Percentiles rank a stretch among this genome's conserved stretches.
Conservation (phyloP, 2,888 invertebrate species). For the Eustalomyia histrio region DNA sequence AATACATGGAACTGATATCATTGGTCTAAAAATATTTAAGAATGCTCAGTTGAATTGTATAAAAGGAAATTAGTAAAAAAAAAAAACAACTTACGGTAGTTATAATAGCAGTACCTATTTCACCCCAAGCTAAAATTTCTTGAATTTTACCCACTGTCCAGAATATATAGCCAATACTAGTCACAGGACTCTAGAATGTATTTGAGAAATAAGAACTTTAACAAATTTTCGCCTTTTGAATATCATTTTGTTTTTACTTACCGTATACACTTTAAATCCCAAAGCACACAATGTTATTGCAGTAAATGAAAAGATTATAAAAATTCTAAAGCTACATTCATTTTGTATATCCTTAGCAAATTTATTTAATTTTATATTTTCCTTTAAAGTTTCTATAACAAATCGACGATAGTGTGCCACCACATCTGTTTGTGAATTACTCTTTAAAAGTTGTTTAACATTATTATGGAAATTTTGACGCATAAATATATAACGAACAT, state of each 20-base stretch:
- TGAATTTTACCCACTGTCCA: conserved; percentile 72
- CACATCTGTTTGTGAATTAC: conserved; percentile 41
- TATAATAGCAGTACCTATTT: conserved; percentile 70
- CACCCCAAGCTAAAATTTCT: conserved; percentile 70
- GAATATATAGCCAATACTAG: conserved; percentile 66
- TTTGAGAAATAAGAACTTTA: too few relatives aligned
- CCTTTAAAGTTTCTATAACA: conserved; percentile 65
- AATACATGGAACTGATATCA: conserved; percentile 71
- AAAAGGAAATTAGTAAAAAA: neutral
- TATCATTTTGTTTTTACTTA: conserved; percentile 24
- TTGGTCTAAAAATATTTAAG: conserved; percentile 67
- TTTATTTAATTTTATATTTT: conserved; percentile 68
- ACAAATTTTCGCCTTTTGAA: too few relatives aligned
- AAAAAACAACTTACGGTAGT: conserved; percentile 65
- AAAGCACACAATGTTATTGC: conserved; percentile 71
- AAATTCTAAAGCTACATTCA: conserved; percentile 72
- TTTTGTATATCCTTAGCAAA: conserved; percentile 70
- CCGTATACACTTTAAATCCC: conserved; percentile 72
- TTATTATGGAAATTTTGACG: conserved; percentile 67
- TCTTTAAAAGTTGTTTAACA: conserved; percentile 62
- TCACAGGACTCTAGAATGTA: conserved; percentile 69
- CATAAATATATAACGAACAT: conserved; percentile 71
- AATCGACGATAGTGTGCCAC: conserved; percentile 66
- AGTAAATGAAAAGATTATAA: conserved; percentile 72
- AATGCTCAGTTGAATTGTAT: too few relatives aligned